Base-by-base conservation (phyloP, 2,113 vertebrate genomes). In the Pedetes capensis region DNA sequence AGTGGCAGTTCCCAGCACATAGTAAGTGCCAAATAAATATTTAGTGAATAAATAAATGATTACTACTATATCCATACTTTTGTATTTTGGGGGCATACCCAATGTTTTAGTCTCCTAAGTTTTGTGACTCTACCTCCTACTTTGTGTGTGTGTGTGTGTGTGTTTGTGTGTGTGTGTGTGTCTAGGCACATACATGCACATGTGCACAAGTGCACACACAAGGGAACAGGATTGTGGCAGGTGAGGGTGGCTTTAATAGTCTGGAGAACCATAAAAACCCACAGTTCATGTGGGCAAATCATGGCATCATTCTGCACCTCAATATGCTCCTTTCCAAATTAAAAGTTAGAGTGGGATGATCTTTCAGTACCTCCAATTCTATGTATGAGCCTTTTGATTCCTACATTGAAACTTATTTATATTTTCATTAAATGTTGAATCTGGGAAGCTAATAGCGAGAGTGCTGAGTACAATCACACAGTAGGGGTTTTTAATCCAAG, bases 401-500 rank as follows among this genome's bases (percentile, higher is more conserved):
- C 63, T 82, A 63, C 7, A 12, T 22, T 64, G 75, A 96, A 18
- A 74, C 9, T 39, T 39, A 53, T 12, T 68, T 72, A 78, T 59
- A 69, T 87, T 89, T 92, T 92, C 49, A 87, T 91, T 93, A 85
- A 72, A 69, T 71, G 59, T 86, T 86, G 42, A 90, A n/a, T 85
- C 61, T 88, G n/a, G 55, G 25, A 94, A 78, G 76, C 66, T 47
- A 53, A 49, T 51, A 81, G 39, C 29, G 37, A 81, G 95, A 75
- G 68, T 92, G 47, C 29, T 53, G 68, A 87, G 53, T 82, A 25
- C 72, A 93, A 66, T 91, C 53, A 80, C 74, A 89, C 51, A 53
- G 87, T 59, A 74, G 57, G 87, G 69, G 88, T 89, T 94, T 96
- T 96, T 94, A 95, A 95, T 94, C 66, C 79, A 97, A 97, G 93